A percentile compares a stretch with the other conserved stretches of the same genome.
These are phyloP conservation scores for Ectropis grisescens DNA, from an alignment of 1,140 invertebrate genomes.

Conservation along the genomic window DNA sequence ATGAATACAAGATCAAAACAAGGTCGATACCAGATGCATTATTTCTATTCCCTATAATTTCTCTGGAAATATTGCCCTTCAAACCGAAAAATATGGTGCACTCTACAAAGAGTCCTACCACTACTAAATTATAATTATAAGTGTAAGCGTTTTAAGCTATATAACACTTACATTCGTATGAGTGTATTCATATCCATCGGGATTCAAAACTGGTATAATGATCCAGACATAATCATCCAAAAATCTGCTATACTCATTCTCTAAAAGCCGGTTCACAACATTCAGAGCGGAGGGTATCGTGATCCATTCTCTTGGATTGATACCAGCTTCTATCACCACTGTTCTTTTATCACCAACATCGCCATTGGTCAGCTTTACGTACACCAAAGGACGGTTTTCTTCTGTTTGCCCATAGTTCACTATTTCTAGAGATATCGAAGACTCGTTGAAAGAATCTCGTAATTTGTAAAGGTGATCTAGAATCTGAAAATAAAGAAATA, in stretches of 20 bases:
- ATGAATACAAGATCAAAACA: no score
- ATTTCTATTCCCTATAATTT: no score
- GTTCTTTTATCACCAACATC: slow-evolving; percentile 21
- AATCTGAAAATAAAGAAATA: slow-evolving; percentile 28
- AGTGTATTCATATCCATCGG: slow-evolving; percentile 85
- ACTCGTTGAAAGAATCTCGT: slow-evolving; percentile 16
- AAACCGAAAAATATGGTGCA: no score
- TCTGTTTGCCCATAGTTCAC: slow-evolving; percentile 31
- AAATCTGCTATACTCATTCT: slow-evolving; percentile 31
- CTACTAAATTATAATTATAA: no score
- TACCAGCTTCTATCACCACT: slow-evolving; percentile 61
- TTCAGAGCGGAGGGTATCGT: slow-evolving; percentile 66
- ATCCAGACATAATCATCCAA: slow-evolving; percentile 78
- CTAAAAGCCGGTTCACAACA: slow-evolving; percentile 62
- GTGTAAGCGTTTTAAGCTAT: no score
- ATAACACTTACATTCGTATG: slow-evolving; percentile 71
- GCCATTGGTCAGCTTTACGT: slow-evolving; percentile 25
- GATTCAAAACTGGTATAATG: slow-evolving; percentile 78
- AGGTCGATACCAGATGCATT: no score
- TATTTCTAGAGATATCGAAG: slow-evolving; percentile 18
- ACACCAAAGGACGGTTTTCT: slow-evolving; percentile 32
- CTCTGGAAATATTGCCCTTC: no score
- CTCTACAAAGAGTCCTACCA: no score
- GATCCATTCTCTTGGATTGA: slow-evolving; percentile 77
- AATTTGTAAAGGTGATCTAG: slow-evolving; percentile 23